Evolutionary conservation across 92 coral and sea anemone species (phyloP).

Genomic region (Porites lobata): DNA sequence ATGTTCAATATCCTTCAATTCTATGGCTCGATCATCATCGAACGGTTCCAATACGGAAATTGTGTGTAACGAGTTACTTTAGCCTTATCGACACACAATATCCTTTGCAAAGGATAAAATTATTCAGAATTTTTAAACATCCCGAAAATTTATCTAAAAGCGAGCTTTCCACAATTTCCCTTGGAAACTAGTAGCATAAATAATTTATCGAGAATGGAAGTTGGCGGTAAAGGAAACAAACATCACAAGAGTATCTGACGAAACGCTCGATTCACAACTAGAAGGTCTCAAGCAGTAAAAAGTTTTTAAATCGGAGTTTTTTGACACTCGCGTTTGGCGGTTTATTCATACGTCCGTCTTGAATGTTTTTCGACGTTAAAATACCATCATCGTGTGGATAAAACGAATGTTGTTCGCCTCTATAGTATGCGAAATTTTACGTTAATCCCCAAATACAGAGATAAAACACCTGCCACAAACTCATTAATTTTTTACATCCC

Average conservation of each 20-base stretch:
- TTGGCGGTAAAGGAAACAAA: conserved; percentile 34
- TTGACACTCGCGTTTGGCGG: neutral
- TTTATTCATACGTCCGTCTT: neutral
- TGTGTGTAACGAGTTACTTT: neutral
- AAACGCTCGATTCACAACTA: conserved; percentile 7
- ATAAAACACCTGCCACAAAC: conserved; percentile 71
- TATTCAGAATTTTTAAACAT: neutral
- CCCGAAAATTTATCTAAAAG: neutral
- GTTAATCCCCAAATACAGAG: neutral
- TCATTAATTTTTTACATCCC: conserved; percentile 73
- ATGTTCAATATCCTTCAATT: neutral
- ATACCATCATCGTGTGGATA: neutral
- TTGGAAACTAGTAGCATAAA: neutral
- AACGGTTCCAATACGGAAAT: neutral
- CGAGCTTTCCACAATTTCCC: neutral
- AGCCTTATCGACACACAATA: neutral
- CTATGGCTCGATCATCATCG: neutral
- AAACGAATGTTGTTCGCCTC: conserved; percentile 1
- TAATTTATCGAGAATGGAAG: conserved; percentile 34
- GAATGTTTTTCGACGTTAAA: neutral
- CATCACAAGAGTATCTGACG: neutral
- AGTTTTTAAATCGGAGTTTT: neutral
- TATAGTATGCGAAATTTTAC: too few species aligned
- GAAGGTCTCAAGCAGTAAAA: neutral
- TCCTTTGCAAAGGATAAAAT: conserved; percentile 14